Evolutionary conservation across 2,888 invertebrate species (phyloP), one percentile per base, ranked within the genome.

Genomic region (Biston betularia): DNA sequence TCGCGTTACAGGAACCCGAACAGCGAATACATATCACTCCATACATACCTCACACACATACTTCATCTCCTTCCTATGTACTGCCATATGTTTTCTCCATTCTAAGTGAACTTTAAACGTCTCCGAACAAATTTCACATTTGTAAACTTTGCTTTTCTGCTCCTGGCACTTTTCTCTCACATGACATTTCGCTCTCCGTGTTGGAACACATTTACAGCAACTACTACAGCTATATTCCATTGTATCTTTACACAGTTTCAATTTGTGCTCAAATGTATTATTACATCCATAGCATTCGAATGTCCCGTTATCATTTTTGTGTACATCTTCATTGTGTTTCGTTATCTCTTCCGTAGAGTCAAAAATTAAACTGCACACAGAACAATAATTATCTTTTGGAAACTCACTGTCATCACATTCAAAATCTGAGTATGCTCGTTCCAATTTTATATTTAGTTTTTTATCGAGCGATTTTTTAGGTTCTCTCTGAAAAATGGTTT

Each of bases 51-150:
- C 56, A 56, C 56, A 56, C 7, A 56, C 45, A 56, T 11, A 56
- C 12, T 56, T 44, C 44, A 46, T 56, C 45, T 45, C 56, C 45
- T 56, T 56, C n/a, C 56, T 56, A 33, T 56, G 56, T 10, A 9
- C 33, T 7, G 54, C 54, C 54, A 54, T 54, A 4, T 54, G 54
- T n/a, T 14, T 54, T 24, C 42, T 54, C 54, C 54, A 54, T 12
- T 12, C 24, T 15, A 54, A 44, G 42, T 54, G 54, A 6, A 54
- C 42, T 6, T 54, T 42, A 42, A 54, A 54, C 42, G 12, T 12
- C 7, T 54, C 54, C 0, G 42, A 33, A 33, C 54, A 54, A 11
- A 42, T 42, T 8, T 54, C 42, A 8, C 54, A 54, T 6, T 38
- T 53, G 6, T 35, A 53, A 9, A 53, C 10, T 10, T 53, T 53